Base-by-base conservation (phyloP, 2,888 invertebrate genomes). In the Odiellus spinosus region DNA sequence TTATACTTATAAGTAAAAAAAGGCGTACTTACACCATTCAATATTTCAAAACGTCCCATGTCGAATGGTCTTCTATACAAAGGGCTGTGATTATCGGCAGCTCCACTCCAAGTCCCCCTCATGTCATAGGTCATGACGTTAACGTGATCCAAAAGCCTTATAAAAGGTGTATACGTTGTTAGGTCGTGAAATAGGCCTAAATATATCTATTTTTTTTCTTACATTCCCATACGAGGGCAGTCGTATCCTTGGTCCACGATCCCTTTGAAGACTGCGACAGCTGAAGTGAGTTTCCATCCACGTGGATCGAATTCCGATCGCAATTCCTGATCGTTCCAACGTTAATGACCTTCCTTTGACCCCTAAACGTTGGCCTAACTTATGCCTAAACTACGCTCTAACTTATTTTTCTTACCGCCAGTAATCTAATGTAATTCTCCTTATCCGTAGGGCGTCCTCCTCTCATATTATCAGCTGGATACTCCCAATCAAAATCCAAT, bases 391-490 rank as follows among this genome's bases (percentile, higher is more conserved):
- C n/a, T n/a, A n/a, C n/a, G n/a, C n/a, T n/a, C n/a, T n/a, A n/a
- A n/a, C n/a, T n/a, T n/a, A n/a, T n/a, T 34, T 11, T 34, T n/a
- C n/a, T 34, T 51, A 50, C 55, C 40, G 49, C 43, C 6, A 88
- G 75, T 53, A 82, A 72, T 32, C 75, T 73, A 0, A 82, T 76
- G 61, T 87, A 88, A 1, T 76, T 79, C 60, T 76, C 71, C 61
- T 86, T 88, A 61, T 88, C 88, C 1, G 84, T 69, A 40, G 54
- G 60, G 41, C 63, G 59, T 10, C 67, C 64, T 45, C 69, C 72
- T 54, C 65, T 56, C 49, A 70, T 70, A 43, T 65, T 63, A 12
- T 67, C 68, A 12, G 68, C 63, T 12, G 65, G 65, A 50, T 66
- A 65, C 49, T 64, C 64, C 65, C 65, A 66, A 44, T 66, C 64